These are phyloP conservation scores for Sternarchorhynchus goeldii DNA, from an alignment of 2,797 vertebrate genomes.

Conservation along the genomic window DNA sequence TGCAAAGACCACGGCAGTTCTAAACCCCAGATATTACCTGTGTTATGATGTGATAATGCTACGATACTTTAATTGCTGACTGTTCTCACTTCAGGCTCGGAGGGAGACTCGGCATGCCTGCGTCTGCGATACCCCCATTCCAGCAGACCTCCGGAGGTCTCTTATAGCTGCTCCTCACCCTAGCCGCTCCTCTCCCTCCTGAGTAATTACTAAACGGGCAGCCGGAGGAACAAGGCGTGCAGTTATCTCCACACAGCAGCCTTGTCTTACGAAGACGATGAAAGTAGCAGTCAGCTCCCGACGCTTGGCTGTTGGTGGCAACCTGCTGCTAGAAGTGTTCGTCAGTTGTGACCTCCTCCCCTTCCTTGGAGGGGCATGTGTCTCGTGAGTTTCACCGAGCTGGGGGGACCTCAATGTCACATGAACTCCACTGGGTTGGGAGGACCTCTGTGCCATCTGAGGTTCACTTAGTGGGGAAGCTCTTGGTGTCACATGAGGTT, in stretches of 20 bases:
- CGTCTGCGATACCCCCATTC: conserved; percentile 14
- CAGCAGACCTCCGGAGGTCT: conserved; percentile 25
- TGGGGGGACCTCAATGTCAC: too few relatives aligned
- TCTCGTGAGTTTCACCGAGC: too few relatives aligned
- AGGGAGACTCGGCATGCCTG: background rate
- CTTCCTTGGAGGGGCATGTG: conserved; percentile 10
- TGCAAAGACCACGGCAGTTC: background rate
- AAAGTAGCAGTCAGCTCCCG: conserved; percentile 23
- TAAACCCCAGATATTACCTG: background rate
- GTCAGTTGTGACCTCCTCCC: conserved; percentile 35
- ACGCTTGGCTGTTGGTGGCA: conserved; percentile 17
- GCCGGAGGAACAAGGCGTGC: conserved; percentile 21
- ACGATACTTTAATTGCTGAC: background rate
- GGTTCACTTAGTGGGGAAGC: background rate
- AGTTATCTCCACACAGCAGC: conserved; percentile 44
- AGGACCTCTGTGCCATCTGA: conserved; percentile 30
- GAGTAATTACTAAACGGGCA: conserved; percentile 44
- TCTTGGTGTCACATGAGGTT: too few relatives aligned
- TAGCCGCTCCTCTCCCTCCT: conserved; percentile 31
- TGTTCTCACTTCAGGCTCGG: background rate
- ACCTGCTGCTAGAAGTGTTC: conserved; percentile 42
- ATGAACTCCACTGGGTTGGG: background rate
- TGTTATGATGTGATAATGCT: background rate
- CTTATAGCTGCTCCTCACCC: conserved; percentile 39
- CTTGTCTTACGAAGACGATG: conserved; percentile 32